These are phyloP conservation scores for Emesis castigata DNA, from an alignment of 2,888 invertebrate species.

Conservation along the genomic window DNA sequence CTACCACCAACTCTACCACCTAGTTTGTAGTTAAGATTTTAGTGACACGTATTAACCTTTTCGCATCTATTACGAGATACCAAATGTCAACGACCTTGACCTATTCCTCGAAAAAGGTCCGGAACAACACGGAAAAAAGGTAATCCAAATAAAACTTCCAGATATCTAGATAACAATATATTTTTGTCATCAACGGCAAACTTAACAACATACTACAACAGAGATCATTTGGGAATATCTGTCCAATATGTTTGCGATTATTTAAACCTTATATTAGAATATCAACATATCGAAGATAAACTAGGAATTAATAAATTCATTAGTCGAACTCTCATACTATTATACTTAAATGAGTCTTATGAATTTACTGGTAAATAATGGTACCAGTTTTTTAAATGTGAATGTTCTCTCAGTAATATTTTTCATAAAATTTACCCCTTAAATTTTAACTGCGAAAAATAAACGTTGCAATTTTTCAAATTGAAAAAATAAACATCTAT, in stretches of 20 bases:
- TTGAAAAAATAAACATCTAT: too few relatives aligned
- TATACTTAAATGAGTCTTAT: background rate
- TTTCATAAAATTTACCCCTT: background rate
- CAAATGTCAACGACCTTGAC: too few relatives aligned
- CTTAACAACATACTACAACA: slow-evolving; percentile 88
- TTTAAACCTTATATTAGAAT: slow-evolving; percentile 71
- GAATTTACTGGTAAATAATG: background rate
- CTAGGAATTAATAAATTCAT: slow-evolving; percentile 1
- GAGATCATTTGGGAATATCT: slow-evolving; percentile 77
- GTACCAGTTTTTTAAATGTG: background rate
- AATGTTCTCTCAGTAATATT: background rate
- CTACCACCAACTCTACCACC: too few relatives aligned
- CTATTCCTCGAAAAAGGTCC: too few relatives aligned
- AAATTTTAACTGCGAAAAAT: too few relatives aligned
- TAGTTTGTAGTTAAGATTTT: too few relatives aligned
- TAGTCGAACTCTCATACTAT: background rate
- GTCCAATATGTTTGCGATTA: slow-evolving; percentile 74
- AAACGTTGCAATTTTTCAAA: too few relatives aligned
- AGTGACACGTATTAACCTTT: too few relatives aligned
- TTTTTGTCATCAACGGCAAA: slow-evolving; percentile 88
- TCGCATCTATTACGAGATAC: too few relatives aligned
- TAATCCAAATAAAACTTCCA: slow-evolving; percentile 74
- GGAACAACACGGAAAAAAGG: too few relatives aligned
- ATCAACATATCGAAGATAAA: slow-evolving; percentile 74
- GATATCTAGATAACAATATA: slow-evolving; percentile 87